Conservation (phyloP, 2,113 vertebrate species). For the Pseudorasbora parva region DNA sequence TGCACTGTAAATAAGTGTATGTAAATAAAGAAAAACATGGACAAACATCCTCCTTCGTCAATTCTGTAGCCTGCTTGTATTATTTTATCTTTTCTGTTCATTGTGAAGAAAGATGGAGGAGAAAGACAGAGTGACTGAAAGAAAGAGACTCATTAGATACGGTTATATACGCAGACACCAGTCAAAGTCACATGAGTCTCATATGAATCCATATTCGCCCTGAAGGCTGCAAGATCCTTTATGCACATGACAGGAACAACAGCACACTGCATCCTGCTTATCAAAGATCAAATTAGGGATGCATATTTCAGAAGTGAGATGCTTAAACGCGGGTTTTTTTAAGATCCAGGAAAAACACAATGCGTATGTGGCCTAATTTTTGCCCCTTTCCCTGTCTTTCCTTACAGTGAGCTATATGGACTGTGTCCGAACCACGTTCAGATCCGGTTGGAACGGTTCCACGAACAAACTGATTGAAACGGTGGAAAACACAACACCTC, state of each 20-base stretch:
- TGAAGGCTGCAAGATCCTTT: neutral
- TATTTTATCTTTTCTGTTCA: conserved; percentile 8
- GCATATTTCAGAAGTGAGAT: conserved; percentile 8
- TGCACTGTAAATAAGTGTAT: neutral
- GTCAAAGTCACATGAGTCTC: conserved; percentile 54
- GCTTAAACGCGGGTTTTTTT: neutral
- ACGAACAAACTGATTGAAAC: conserved; percentile 13
- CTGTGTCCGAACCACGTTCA: neutral
- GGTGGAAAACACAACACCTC: conserved; percentile 13
- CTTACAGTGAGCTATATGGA: neutral
- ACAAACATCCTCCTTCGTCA: conserved; percentile 7
- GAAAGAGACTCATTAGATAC: conserved; percentile 15
- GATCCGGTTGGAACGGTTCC: conserved; percentile 40
- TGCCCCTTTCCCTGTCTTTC: neutral
- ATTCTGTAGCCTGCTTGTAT: neutral
- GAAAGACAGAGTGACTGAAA: neutral
- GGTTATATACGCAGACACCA: conserved; percentile 12
- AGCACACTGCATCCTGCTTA: conserved; percentile 31
- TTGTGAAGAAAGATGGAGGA: neutral
- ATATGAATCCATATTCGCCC: conserved; percentile 43
- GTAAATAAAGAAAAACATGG: neutral
- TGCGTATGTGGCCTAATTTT: neutral
- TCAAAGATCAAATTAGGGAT: conserved; percentile 1
- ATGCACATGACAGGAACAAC: conserved; percentile 40
- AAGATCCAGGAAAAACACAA: neutral